Conservation (phyloP, 1,140 invertebrate species). For the Meloidogyne floridensis region DNA sequence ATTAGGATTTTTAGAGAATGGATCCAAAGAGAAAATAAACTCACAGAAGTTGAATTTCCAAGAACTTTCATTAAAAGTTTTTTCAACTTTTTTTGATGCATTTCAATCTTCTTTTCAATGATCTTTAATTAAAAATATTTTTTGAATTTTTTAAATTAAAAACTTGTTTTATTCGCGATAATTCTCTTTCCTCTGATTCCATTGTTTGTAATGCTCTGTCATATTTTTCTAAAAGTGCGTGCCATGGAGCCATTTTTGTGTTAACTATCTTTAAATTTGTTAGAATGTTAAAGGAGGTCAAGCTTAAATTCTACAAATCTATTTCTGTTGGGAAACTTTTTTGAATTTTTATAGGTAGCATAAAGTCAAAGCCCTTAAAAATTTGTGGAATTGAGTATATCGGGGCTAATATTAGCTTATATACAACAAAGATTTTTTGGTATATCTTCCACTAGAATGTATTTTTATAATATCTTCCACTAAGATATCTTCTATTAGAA, state of each 20-base stretch:
- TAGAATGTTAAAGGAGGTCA: too few relatives aligned
- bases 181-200: slow-evolving; percentile 28
- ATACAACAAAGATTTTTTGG: too few relatives aligned
- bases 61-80: slow-evolving; percentile 30
- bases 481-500: too few relatives aligned
- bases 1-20: too few relatives aligned
- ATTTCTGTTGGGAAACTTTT: too few relatives aligned
- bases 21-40: neutral
- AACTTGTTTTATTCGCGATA: slow-evolving; percentile 23
- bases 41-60: slow-evolving; percentile 20
- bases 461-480: too few relatives aligned
- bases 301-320: too few relatives aligned
- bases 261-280: slow-evolving; percentile 21
- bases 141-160: neutral
- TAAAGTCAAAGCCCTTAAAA: too few relatives aligned
- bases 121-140: slow-evolving; percentile 25
- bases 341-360: too few relatives aligned
- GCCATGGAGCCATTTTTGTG: slow-evolving; percentile 28
- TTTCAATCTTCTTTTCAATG: slow-evolving; percentile 32
- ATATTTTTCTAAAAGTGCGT: slow-evolving; percentile 24
- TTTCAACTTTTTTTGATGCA: slow-evolving; percentile 33
- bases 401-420: too few relatives aligned
- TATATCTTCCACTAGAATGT: too few relatives aligned
- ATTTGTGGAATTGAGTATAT: too few relatives aligned
- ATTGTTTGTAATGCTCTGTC: slow-evolving; percentile 25